A percentile compares a stretch with the other conserved stretches of the same genome.
These are phyloP conservation scores for Aricia agestis DNA, from an alignment of 1,140 invertebrate genomes.

Conservation along the genomic window DNA sequence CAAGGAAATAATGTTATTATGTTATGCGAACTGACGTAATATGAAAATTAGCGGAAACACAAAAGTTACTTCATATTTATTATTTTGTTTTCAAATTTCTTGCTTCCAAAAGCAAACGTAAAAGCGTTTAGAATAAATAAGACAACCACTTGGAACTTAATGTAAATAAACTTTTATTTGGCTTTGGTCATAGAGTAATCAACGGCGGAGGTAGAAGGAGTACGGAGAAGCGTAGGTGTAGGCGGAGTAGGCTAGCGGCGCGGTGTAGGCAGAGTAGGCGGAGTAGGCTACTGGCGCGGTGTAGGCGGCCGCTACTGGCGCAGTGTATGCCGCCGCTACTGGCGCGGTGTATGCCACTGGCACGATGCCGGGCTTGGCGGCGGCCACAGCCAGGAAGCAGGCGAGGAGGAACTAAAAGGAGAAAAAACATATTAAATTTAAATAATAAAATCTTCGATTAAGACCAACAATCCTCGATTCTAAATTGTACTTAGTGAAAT, in stretches of 20 bases:
- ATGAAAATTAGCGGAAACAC: too few species aligned
- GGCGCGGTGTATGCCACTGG: conserved; percentile 45
- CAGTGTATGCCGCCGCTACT: conserved; percentile 48
- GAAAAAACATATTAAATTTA: conserved; percentile 2
- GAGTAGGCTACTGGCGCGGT: conserved; percentile 52
- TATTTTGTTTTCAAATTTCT: too few species aligned
- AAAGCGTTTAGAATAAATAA: too few species aligned
- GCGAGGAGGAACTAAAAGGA: conserved; percentile 68
- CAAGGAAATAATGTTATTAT: too few species aligned
- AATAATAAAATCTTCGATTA: too few species aligned
- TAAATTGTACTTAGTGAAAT: too few species aligned
- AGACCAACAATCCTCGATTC: too few species aligned
- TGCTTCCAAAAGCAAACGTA: too few species aligned
- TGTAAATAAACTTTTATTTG: too few species aligned
- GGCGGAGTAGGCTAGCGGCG: conserved; percentile 43
- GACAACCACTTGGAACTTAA: too few species aligned
- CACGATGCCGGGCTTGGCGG: conserved; percentile 54
- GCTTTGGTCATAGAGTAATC: background rate
- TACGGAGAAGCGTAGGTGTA: conserved; percentile 45
- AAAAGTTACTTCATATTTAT: too few species aligned
- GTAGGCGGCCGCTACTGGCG: conserved; percentile 51
- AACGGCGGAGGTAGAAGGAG: conserved; percentile 42
- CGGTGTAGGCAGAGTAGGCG: conserved; percentile 47
- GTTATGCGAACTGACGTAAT: too few species aligned
- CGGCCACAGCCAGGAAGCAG: conserved; percentile 61